phyloP scores from a whole-genome alignment of 1,140 invertebrate species.

The Frieseomelitta varia region DNA sequence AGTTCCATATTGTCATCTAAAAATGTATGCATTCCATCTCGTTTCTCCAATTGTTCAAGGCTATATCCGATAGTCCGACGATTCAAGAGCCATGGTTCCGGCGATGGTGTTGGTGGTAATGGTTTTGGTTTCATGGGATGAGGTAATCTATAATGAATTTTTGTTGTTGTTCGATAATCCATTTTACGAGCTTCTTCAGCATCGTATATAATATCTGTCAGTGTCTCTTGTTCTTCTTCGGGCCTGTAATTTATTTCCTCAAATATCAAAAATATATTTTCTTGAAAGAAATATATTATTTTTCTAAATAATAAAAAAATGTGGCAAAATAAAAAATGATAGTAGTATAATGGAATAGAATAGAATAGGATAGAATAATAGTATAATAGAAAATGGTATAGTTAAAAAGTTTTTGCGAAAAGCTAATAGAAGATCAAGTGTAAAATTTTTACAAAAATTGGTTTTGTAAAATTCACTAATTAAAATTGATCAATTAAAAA shows the following conservation, averaged over 20 bases:
- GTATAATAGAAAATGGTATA: too few relatives aligned
- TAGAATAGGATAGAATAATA: too few relatives aligned
- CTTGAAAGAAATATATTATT: neutral
- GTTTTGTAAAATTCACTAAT: neutral
- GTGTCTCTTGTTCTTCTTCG: constrained; percentile 38
- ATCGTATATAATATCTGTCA: constrained; percentile 49
- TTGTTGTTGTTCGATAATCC: constrained; percentile 61
- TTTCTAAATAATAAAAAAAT: neutral
- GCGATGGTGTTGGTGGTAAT: constrained; percentile 23
- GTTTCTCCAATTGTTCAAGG: constrained; percentile 56
- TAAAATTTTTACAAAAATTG: neutral
- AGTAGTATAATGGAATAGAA: too few relatives aligned
- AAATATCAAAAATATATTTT: neutral
- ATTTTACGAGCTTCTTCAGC: constrained; percentile 15
- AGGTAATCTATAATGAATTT: constrained; percentile 53
- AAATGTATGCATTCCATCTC: constrained; percentile 59
- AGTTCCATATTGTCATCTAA: constrained; percentile 69
- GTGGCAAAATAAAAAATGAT: too few relatives aligned
- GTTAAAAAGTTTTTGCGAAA: too few relatives aligned
- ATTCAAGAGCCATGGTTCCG: constrained; percentile 63
- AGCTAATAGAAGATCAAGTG: neutral
- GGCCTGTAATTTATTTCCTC: constrained; percentile 3
- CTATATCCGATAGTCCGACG: constrained; percentile 65
- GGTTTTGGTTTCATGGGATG: constrained; percentile 43
- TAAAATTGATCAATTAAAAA: too few relatives aligned